A percentile compares a stretch with the other conserved stretches of the same genome.
Conservation (phyloP, 2,797 vertebrate species). For the Myotis vivesi region DNA sequence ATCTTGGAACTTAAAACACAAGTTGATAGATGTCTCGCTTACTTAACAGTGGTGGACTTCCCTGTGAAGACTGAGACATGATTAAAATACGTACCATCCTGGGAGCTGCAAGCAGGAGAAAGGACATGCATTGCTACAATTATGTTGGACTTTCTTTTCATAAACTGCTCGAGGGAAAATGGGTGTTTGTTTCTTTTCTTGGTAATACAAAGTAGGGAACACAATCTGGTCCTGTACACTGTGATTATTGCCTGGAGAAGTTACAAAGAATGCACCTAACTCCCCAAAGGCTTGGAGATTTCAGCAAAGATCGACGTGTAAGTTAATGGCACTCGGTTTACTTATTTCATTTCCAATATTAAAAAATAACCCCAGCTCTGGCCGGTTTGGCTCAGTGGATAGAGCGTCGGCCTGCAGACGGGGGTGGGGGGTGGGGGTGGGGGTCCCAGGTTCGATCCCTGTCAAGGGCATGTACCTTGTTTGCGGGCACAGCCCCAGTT, state of each 20-base stretch:
- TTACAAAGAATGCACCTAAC: neutral
- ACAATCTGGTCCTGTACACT: neutral
- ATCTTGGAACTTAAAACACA: constrained; percentile 56
- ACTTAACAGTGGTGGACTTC: constrained; percentile 37
- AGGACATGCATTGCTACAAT: neutral
- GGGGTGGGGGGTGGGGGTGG: too few relatives aligned
- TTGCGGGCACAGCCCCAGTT: too few relatives aligned
- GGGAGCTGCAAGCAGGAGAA: neutral
- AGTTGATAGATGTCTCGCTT: constrained; percentile 63
- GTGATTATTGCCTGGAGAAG: constrained; percentile 31
- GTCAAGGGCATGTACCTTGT: too few relatives aligned
- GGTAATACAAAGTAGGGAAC: neutral
- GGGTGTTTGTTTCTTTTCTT: neutral
- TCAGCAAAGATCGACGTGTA: neutral
- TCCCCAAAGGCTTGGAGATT: neutral
- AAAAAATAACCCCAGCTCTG: neutral
- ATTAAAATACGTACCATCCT: constrained; percentile 34
- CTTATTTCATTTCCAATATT: constrained; percentile 18
- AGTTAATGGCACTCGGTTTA: neutral
- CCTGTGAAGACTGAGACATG: neutral
- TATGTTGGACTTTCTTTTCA: neutral
- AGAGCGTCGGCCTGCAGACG: too few relatives aligned
- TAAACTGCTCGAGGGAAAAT: neutral
- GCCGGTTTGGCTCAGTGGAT: too few relatives aligned
- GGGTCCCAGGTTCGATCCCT: too few relatives aligned